A percentile compares a stretch with the other conserved stretches of the same genome.
Conservation (phyloP, 2,113 vertebrate species). For the Chamaetylas fuelleborni region DNA sequence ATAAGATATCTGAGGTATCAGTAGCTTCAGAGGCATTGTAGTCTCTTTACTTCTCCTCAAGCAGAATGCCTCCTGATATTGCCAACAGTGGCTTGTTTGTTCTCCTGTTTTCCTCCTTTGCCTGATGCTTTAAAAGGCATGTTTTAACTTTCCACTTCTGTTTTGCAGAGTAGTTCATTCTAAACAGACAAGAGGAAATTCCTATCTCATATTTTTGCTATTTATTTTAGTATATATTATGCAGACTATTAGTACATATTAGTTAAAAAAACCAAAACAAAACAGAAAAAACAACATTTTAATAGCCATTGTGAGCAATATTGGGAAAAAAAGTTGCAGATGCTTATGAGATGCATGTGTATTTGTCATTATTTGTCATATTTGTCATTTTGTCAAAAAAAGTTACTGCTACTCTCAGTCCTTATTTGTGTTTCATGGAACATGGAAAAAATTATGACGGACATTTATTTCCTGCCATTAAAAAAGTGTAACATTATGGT, state of each 20-base stretch:
- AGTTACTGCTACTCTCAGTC: neutral
- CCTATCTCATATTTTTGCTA: neutral
- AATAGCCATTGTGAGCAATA: neutral
- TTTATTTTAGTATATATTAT: neutral
- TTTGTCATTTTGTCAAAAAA: neutral
- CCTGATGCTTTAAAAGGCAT: neutral
- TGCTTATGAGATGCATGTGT: neutral
- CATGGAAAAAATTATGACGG: neutral
- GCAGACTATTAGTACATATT: neutral
- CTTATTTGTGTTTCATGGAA: conserved; percentile 8
- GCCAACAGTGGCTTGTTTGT: neutral
- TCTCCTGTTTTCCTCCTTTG: neutral
- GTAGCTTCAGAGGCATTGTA: neutral
- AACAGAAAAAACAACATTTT: neutral
- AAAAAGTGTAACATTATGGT: neutral
- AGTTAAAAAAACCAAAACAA: neutral
- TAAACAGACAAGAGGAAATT: neutral
- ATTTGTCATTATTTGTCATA: neutral
- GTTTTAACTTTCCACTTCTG: neutral
- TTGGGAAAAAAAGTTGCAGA: neutral
- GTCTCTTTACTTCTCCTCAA: neutral
- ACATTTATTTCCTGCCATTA: neutral
- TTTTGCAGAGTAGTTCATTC: neutral
- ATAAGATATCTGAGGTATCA: neutral
- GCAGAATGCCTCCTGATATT: neutral